Percentiles rank a stretch among this genome's conserved stretches.
phyloP scores from a whole-genome alignment of 2,888 invertebrate species.

The Dioctria linearis region DNA sequence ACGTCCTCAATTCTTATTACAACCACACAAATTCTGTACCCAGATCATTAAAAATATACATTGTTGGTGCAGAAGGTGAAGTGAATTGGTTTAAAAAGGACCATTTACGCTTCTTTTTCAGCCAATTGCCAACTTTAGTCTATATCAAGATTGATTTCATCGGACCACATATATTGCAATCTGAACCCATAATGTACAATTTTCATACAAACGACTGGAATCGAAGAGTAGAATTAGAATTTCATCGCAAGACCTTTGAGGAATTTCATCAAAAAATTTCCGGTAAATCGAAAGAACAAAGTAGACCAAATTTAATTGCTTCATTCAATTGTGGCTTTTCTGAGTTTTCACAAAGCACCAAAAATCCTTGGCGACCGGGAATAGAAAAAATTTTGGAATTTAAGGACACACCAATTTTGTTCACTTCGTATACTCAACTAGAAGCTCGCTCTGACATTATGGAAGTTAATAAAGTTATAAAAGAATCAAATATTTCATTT shows the following conservation, averaged over 20 bases:
- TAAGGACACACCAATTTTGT: conserved; percentile 64
- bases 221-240: conserved; percentile 46
- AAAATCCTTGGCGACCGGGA: conserved; percentile 60
- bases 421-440: conserved; percentile 64
- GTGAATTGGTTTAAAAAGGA: conserved; percentile 62
- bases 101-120: conserved; percentile 64
- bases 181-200: not conserved
- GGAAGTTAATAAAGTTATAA: conserved; percentile 61
- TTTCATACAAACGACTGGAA: not conserved
- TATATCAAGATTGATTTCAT: conserved; percentile 63
- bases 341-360: conserved; percentile 54
- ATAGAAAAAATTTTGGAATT: conserved; percentile 61
- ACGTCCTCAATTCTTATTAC: conserved; percentile 59
- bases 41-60: conserved; percentile 60
- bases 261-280: conserved; percentile 58
- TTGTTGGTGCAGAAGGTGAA: conserved; percentile 63
- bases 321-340: conserved; percentile 66
- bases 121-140: conserved; percentile 62
- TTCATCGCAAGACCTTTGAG: conserved; percentile 60
- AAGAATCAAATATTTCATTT: conserved; percentile 25
- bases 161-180: conserved; percentile 60
- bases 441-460: conserved; percentile 63
- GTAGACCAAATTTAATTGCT: conserved; percentile 61
- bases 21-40: conserved; percentile 50
- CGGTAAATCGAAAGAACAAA: not conserved